Evolutionary conservation across 2,113 vertebrate genomes (phyloP), one percentile per base, ranked within the genome.

Genomic region (Apistogramma diplotaenia): DNA sequence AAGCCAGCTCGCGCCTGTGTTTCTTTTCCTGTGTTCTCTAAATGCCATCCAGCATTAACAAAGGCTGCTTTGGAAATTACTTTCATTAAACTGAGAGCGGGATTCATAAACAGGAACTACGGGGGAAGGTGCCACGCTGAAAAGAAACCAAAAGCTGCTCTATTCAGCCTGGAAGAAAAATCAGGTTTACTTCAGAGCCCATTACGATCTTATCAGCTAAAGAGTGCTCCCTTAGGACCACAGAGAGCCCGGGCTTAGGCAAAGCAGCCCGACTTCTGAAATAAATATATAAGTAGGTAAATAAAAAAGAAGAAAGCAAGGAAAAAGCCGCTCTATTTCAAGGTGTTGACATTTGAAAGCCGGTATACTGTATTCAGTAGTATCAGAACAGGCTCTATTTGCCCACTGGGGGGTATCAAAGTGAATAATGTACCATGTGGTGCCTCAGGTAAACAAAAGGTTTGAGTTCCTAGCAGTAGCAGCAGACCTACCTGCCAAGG

Each of bases 191-290:
- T 57, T 65, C 37, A 58, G 27, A 73, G 74, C 49, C 56, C 49
- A 74, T 87, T 85, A 82, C 85, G 83, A 87, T 93, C 74, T 40
- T 87, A 91, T 92, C 92, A 70, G 71, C 65, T 81, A 81, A 73
- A 83, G 70, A 82, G 40, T 1, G 11, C 71, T 90, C 87, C 89
- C 88, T 82, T 37, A 56, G 86, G 86, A 89, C 35, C 78, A 65
- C 31, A 76, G 29, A 76, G 61, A 61, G 74, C 61, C 59, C 16
- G 12, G 43, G 61, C 16, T 51, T 15, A 4, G 76, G 80, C 85
- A 58, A 74, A 74, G 71, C 78, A 27, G 23, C 67, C 40, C 3
- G 23, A 53, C 33, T 59, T 54, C 0, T 21, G 43, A 59, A 54
- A 76, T 13, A 15, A 43, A 43, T 35, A 35, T 35, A 35, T 8